Conservation (phyloP, 2,797 vertebrate species). For the Cyprinodon diabolis region DNA sequence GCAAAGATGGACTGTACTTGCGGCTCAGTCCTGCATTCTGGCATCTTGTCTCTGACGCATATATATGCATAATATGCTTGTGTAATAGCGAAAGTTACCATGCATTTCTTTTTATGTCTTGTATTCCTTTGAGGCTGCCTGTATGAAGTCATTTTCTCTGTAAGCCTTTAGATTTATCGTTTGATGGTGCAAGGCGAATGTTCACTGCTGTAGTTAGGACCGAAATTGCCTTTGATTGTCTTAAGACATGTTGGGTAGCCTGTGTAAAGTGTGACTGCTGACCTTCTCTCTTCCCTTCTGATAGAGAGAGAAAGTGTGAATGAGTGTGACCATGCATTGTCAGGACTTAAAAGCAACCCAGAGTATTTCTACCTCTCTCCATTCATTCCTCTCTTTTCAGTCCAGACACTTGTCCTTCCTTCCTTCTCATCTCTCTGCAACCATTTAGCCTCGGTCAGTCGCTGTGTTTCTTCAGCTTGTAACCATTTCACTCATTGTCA, state of each 20-base stretch:
- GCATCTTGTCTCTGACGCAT: slow-evolving; percentile 25
- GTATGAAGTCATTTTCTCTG: slow-evolving; percentile 36
- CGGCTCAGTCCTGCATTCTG: slow-evolving; percentile 30
- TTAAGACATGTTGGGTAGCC: slow-evolving; percentile 57
- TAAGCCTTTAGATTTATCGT: slow-evolving; percentile 37
- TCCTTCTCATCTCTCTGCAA: slow-evolving; percentile 10
- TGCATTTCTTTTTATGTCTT: slow-evolving; percentile 26
- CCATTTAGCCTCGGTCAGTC: slow-evolving; percentile 22
- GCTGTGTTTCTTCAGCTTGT: slow-evolving; percentile 8
- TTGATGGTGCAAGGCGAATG: slow-evolving; percentile 25
- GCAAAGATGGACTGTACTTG: slow-evolving; percentile 12
- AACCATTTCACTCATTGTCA: slow-evolving; percentile 22
- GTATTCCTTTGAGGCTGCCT: slow-evolving; percentile 12
- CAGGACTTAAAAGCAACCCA: slow-evolving; percentile 22
- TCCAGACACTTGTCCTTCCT: slow-evolving; percentile 24
- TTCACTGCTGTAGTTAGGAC: slow-evolving; percentile 59
- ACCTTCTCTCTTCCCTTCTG: slow-evolving; percentile 54
- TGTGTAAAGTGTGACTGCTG: slow-evolving; percentile 57
- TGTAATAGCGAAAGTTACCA: slow-evolving; percentile 37
- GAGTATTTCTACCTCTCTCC: slow-evolving; percentile 27
- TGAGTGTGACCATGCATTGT: slow-evolving; percentile 11
- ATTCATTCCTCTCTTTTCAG: slow-evolving; percentile 28
- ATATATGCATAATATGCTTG: slow-evolving; percentile 28
- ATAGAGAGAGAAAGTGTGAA: slow-evolving; percentile 29
- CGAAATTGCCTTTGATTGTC: slow-evolving; percentile 61